Conservation (phyloP, 2,113 vertebrate species). For the Platycercus adscitus region DNA sequence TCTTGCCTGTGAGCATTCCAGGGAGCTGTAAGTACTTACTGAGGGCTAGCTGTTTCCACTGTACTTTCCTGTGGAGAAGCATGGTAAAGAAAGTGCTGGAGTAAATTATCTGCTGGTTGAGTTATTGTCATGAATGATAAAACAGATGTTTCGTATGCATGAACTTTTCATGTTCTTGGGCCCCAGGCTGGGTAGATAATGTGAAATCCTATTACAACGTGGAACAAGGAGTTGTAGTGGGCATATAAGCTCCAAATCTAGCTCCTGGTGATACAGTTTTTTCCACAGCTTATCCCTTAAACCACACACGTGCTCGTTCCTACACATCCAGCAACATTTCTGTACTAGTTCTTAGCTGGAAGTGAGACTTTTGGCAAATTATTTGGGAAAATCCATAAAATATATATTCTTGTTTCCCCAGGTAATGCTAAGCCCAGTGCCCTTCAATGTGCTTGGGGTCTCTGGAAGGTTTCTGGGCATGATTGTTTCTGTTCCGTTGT, state of each 20-base stretch:
- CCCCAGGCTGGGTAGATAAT: background rate
- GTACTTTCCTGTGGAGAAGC: background rate
- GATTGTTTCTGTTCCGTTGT: background rate
- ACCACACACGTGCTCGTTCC: background rate
- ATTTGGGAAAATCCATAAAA: constrained; percentile 40
- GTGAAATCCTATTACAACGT: constrained; percentile 10
- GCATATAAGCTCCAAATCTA: background rate
- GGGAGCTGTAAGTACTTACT: background rate
- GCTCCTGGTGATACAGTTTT: background rate
- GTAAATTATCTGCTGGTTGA: constrained; percentile 29
- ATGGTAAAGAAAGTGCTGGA: background rate
- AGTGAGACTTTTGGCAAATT: constrained; percentile 54
- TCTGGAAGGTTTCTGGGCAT: background rate
- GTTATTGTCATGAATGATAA: constrained; percentile 32
- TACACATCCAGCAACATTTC: constrained; percentile 8
- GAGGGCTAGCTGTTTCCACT: background rate
- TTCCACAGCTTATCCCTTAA: constrained; percentile 49
- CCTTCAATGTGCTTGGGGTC: background rate
- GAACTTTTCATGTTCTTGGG: constrained; percentile 46
- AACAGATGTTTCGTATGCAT: constrained; percentile 35
- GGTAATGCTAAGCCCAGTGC: background rate
- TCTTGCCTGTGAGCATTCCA: background rate
- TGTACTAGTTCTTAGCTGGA: background rate
- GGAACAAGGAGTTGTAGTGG: constrained; percentile 5
- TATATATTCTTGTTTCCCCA: background rate